Conservation (phyloP, 1,140 invertebrate species). For the Aphaenogaster rudis region DNA sequence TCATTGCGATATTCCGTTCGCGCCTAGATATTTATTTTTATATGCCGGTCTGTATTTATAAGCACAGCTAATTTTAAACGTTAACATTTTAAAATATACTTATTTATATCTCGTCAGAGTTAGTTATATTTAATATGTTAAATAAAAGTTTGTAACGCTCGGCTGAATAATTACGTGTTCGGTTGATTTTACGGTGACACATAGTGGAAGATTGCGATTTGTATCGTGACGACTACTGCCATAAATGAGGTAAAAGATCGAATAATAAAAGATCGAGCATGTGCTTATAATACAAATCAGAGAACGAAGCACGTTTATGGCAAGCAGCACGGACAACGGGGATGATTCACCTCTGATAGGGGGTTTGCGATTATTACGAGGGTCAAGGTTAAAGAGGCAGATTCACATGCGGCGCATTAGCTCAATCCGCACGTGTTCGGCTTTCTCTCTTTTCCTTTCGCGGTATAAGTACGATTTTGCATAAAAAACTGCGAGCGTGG, state of each 20-base stretch:
- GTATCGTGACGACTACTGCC: not conserved
- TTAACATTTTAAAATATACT: not conserved
- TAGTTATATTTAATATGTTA: not conserved
- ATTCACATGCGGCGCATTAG: conserved; percentile 32
- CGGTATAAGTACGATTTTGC: not conserved
- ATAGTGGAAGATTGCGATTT: not conserved
- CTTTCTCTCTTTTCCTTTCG: not conserved
- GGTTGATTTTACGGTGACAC: not conserved
- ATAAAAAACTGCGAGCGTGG: not conserved
- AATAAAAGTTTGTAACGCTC: not conserved
- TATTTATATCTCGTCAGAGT: not conserved
- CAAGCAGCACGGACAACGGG: conserved; percentile 13
- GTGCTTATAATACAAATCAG: conserved; percentile 36
- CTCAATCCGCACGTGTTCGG: conserved; percentile 26
- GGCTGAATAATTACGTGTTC: not conserved
- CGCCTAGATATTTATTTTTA: not conserved
- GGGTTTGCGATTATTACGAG: conserved; percentile 52
- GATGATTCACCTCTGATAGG: conserved; percentile 56
- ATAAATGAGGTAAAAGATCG: not conserved
- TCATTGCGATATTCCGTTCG: not conserved
- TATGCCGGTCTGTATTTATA: not conserved
- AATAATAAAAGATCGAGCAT: conserved; percentile 7
- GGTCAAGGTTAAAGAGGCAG: conserved; percentile 60
- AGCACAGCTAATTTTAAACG: not conserved
- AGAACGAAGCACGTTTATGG: conserved; percentile 27